These are phyloP conservation scores for Silurus asotus DNA, from an alignment of 2,113 vertebrate species.

Conservation along the genomic window DNA sequence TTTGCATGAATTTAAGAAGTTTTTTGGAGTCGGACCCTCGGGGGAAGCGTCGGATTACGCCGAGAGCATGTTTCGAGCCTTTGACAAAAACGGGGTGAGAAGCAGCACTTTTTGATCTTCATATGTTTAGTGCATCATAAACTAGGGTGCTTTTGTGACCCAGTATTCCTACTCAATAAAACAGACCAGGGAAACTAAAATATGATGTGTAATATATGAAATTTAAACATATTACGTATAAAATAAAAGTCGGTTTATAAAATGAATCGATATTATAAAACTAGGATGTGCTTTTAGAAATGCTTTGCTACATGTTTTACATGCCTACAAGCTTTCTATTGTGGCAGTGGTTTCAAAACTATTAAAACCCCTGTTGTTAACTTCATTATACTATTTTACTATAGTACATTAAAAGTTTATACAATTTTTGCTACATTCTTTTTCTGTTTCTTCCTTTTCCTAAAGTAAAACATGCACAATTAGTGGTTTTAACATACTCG, in stretches of 20 bases:
- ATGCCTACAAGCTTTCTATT: not conserved
- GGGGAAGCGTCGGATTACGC: conserved; percentile 71
- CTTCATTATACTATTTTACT: not conserved
- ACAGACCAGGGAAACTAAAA: not conserved
- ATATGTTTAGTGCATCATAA: not conserved
- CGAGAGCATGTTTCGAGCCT: conserved; percentile 72
- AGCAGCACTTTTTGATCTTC: not conserved
- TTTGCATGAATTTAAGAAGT: conserved; percentile 74
- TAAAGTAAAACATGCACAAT: not conserved
- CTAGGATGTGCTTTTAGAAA: not conserved
- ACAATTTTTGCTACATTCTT: not conserved
- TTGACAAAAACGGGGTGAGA: conserved; percentile 76
- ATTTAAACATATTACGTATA: not conserved
- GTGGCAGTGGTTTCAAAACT: not conserved
- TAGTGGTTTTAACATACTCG: not conserved
- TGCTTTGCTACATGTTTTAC: not conserved
- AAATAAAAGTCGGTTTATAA: not conserved
- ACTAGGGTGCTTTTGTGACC: not conserved
- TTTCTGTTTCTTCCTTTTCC: not conserved
- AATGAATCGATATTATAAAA: no score
- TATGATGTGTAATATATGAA: no score
- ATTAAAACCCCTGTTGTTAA: not conserved
- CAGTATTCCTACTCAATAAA: not conserved
- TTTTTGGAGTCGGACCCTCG: conserved; percentile 69
- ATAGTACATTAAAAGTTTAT: not conserved